phyloP scores from a whole-genome alignment of 2,888 invertebrate genomes.

The Lampropteryx suffumata region DNA sequence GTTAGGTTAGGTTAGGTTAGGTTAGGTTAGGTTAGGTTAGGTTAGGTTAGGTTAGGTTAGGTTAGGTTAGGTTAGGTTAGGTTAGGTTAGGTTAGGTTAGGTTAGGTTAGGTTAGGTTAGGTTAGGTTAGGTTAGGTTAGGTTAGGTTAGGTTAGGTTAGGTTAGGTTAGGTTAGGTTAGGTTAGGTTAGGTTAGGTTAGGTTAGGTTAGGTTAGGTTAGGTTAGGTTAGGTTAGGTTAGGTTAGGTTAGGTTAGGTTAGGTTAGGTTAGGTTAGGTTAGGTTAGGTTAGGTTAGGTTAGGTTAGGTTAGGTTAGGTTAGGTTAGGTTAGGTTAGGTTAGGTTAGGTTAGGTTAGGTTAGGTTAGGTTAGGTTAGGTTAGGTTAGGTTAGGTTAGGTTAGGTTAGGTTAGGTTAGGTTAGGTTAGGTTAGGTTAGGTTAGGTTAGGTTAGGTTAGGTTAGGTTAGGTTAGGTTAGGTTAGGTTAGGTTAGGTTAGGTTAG shows the following conservation, averaged over 20 bases:
- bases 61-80: constrained; percentile 29
- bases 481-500: constrained; percentile 16
- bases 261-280: constrained; percentile 17
- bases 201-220: constrained; percentile 38
- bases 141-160: constrained; percentile 38
- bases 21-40: constrained; percentile 39
- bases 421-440: constrained; percentile 26
- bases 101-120: constrained; percentile 29
- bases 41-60: constrained; percentile 34
- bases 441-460: constrained; percentile 26
- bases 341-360: constrained; percentile 29
- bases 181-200: constrained; percentile 35
- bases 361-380: constrained; percentile 26
- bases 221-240: constrained; percentile 35
- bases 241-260: constrained; percentile 34
- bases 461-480: constrained; percentile 20
- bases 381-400: constrained; percentile 26
- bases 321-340: constrained; percentile 29
- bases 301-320: constrained; percentile 22
- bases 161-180: constrained; percentile 23
- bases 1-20: constrained; percentile 25
- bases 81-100: constrained; percentile 32
- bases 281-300: constrained; percentile 27
- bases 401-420: constrained; percentile 23
- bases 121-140: constrained; percentile 29